Evolutionary conservation across 2,113 vertebrate genomes (phyloP).

Genomic region (Archilochus colubris): DNA sequence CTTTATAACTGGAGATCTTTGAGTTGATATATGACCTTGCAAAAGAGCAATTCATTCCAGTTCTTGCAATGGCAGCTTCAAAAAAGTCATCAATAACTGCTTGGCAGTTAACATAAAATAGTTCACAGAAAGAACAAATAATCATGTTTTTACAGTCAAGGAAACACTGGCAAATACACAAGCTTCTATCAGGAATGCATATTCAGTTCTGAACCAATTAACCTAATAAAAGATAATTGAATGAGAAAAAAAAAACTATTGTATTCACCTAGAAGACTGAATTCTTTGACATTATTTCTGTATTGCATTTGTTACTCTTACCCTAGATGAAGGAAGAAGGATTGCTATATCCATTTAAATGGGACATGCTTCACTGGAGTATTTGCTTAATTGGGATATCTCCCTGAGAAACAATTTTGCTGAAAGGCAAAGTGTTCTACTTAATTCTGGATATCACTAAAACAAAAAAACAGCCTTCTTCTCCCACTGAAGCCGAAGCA

Average conservation of each 20-base stretch:
- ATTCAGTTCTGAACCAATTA: slow-evolving; percentile 11
- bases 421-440: background rate
- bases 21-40: slow-evolving; percentile 17
- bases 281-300: background rate
- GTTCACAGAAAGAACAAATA: slow-evolving; percentile 6
- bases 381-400: background rate
- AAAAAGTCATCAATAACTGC: slow-evolving; percentile 44
- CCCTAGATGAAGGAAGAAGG: background rate
- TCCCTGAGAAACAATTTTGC: background rate
- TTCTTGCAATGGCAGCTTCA: slow-evolving; percentile 14
- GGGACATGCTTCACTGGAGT: background rate
- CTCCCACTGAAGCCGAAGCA: background rate
- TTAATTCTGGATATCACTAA: background rate
- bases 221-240: background rate
- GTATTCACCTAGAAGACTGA: background rate
- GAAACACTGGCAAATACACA: background rate
- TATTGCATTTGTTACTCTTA: background rate
- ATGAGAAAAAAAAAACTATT: background rate
- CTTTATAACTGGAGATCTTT: slow-evolving; percentile 7
- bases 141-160: background rate
- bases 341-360: background rate
- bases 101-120: slow-evolving; percentile 34
- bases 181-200: background rate
- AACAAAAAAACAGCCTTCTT: background rate
- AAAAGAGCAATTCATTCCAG: slow-evolving; percentile 33